These are phyloP conservation scores for Malurus cyaneus DNA, from an alignment of 2,113 vertebrate genomes.

Conservation along the genomic window DNA sequence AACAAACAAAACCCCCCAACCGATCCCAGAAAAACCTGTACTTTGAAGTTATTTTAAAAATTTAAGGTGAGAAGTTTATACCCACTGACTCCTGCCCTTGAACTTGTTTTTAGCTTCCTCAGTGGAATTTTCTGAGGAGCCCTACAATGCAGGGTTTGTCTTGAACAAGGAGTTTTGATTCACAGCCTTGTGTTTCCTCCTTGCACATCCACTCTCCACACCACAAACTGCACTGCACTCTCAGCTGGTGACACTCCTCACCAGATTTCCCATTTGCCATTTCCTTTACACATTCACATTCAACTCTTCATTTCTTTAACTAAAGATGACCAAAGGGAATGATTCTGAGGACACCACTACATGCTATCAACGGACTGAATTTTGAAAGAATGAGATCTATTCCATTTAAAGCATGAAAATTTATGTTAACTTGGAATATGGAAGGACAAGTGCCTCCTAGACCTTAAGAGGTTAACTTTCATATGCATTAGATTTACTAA, in stretches of 20 bases:
- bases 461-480: neutral
- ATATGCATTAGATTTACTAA: neutral
- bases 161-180: neutral
- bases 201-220: neutral
- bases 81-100: neutral
- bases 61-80: neutral
- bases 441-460: neutral
- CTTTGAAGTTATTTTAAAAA: neutral
- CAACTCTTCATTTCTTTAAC: neutral
- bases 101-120: neutral
- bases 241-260: neutral
- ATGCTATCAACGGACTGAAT: neutral
- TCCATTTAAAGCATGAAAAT: neutral
- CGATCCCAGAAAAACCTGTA: neutral
- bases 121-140: neutral
- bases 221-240: neutral
- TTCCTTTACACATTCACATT: neutral
- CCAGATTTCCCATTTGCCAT: neutral
- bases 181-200: neutral
- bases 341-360: neutral
- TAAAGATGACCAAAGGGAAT: neutral
- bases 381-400: neutral
- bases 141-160: neutral
- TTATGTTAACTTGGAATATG: neutral
- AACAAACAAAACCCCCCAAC: neutral